Evolutionary conservation across 2,797 vertebrate species (phyloP).

Genomic region (Pseudomugil gertrudae): DNA sequence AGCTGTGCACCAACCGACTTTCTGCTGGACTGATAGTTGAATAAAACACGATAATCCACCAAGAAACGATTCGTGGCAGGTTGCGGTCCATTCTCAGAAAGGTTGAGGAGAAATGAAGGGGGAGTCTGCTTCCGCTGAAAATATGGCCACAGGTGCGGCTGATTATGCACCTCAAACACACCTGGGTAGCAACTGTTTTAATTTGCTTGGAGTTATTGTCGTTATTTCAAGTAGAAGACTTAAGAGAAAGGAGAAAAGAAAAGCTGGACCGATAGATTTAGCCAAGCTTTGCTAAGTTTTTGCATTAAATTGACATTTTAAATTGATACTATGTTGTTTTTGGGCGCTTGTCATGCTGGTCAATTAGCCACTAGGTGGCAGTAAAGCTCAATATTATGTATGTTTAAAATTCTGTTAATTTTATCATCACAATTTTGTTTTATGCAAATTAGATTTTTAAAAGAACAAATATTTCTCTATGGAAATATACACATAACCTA

Average conservation of each 20-base stretch:
- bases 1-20: not conserved
- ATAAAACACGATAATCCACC: slow-evolving; percentile 28
- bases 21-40: slow-evolving; percentile 17
- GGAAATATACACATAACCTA: no score
- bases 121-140: not conserved
- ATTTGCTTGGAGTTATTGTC: not conserved
- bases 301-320: not conserved
- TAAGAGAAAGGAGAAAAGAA: not conserved
- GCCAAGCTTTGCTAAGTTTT: not conserved
- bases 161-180: slow-evolving; percentile 35
- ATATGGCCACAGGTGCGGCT: slow-evolving; percentile 30
- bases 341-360: not conserved
- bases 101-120: not conserved
- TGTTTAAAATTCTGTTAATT: not conserved
- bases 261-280: no score
- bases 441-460: no score
- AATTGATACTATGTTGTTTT: no score
- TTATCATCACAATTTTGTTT: not conserved
- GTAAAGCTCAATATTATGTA: not conserved
- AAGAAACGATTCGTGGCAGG: not conserved
- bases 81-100: slow-evolving; percentile 46
- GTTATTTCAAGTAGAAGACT: not conserved
- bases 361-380: slow-evolving; percentile 46
- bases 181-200: slow-evolving; percentile 9
- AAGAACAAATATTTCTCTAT: no score